phyloP scores from a whole-genome alignment of 2,888 invertebrate species.

The Drosophila prostipennis region DNA sequence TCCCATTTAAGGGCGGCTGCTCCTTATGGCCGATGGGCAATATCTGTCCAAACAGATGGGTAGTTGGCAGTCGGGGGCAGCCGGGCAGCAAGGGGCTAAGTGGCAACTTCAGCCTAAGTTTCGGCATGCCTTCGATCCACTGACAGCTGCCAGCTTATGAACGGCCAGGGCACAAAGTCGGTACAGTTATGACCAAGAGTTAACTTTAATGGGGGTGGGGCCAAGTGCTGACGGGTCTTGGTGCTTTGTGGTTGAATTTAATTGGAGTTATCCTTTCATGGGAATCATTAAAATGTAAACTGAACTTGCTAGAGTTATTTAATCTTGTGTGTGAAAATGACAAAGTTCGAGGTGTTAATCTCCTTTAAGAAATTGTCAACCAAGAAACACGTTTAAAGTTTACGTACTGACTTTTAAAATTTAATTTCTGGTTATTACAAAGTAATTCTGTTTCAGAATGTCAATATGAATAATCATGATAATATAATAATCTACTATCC shows the following conservation, averaged over 20 bases:
- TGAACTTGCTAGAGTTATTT: neutral
- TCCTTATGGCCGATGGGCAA: constrained; percentile 32
- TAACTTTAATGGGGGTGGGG: neutral
- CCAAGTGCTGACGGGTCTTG: neutral
- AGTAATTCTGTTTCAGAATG: too few species aligned
- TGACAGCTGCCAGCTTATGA: constrained; percentile 21
- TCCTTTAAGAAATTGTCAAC: too few species aligned
- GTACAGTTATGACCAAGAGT: constrained; percentile 41
- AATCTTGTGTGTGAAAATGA: neutral
- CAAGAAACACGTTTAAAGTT: too few species aligned
- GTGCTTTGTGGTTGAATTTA: constrained; percentile 7
- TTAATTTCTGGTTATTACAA: too few species aligned
- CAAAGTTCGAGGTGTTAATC: neutral
- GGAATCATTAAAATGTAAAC: constrained; percentile 1
- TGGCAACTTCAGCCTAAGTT: constrained; percentile 16
- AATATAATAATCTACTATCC: too few species aligned
- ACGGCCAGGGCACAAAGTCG: neutral
- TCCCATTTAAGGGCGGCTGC: constrained; percentile 28
- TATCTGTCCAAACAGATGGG: constrained; percentile 21
- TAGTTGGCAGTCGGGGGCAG: neutral
- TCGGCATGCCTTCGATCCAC: constrained; percentile 27
- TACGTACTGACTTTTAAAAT: too few species aligned
- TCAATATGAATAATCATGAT: too few species aligned
- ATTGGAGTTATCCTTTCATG: constrained; percentile 2
- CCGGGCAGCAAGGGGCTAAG: too few species aligned